Conservation (phyloP, 2,888 invertebrate species). For the Stomorhina lunata region DNA sequence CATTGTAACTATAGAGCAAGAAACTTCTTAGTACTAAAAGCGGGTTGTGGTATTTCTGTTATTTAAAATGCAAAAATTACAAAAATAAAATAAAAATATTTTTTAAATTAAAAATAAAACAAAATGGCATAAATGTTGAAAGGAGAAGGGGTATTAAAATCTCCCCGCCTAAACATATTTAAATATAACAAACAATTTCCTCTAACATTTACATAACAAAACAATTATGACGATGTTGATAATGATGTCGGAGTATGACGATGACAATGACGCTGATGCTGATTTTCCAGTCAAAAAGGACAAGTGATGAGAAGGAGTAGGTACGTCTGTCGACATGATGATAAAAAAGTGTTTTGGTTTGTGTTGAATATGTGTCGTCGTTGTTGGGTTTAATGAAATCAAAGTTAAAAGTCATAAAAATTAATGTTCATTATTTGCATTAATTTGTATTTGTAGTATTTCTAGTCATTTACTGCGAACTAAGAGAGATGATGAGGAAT, state of each 20-base stretch:
- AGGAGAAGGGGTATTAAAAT: background rate
- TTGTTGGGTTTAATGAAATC: conserved; percentile 41
- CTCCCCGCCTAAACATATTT: background rate
- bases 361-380: background rate
- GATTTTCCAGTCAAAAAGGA: background rate
- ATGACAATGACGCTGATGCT: background rate
- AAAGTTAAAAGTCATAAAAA: conserved; percentile 45
- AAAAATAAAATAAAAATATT: conserved; percentile 4
- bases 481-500: background rate
- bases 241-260: background rate
- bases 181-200: background rate
- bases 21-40: conserved; percentile 29
- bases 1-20: background rate
- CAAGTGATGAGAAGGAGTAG: background rate
- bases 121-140: background rate
- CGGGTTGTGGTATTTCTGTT: conserved; percentile 52
- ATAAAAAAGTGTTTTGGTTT: background rate
- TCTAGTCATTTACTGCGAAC: too few relatives aligned
- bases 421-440: conserved; percentile 36
- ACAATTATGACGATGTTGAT: conserved; percentile 36
- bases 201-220: conserved; percentile 38
- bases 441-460: background rate
- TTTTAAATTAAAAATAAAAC: conserved; percentile 42
- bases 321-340: too few relatives aligned
- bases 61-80: conserved; percentile 43